phyloP scores from a whole-genome alignment of 2,113 vertebrate genomes.

The Merops nubicus region DNA sequence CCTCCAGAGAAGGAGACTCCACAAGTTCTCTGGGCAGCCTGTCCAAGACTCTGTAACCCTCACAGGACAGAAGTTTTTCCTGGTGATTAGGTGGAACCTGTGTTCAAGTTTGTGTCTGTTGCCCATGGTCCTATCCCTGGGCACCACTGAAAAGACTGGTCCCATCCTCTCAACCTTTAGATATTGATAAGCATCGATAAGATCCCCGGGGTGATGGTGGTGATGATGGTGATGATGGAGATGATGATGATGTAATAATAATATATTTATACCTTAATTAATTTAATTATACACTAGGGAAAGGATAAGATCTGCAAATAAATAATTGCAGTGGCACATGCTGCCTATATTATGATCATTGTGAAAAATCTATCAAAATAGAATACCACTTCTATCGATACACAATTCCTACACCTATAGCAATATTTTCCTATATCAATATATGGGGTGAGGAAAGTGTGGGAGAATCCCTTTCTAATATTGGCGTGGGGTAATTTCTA shows the following conservation, averaged over 20 bases:
- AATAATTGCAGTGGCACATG: neutral
- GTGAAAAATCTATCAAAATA: neutral
- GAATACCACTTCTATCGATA: neutral
- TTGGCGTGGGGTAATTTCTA: neutral
- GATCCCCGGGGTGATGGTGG: neutral
- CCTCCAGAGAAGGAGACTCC: neutral
- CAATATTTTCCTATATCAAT: neutral
- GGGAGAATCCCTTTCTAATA: neutral
- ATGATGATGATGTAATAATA: rapidly evolving
- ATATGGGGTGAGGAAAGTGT: neutral
- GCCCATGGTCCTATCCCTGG: neutral
- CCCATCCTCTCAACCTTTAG: neutral
- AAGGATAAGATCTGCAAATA: neutral
- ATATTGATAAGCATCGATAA: neutral
- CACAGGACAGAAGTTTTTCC: neutral
- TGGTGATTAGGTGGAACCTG: neutral
- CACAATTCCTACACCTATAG: neutral
- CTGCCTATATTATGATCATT: neutral
- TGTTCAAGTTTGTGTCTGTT: neutral
- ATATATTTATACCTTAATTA: neutral
- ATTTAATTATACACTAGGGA: neutral
- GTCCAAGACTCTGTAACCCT: neutral
- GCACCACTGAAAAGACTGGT: neutral
- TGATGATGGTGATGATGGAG: rapidly evolving
- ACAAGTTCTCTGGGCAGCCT: neutral